These are phyloP conservation scores for Chelonoidis abingdonii DNA, from an alignment of 2,113 vertebrate genomes.

Conservation along the genomic window DNA sequence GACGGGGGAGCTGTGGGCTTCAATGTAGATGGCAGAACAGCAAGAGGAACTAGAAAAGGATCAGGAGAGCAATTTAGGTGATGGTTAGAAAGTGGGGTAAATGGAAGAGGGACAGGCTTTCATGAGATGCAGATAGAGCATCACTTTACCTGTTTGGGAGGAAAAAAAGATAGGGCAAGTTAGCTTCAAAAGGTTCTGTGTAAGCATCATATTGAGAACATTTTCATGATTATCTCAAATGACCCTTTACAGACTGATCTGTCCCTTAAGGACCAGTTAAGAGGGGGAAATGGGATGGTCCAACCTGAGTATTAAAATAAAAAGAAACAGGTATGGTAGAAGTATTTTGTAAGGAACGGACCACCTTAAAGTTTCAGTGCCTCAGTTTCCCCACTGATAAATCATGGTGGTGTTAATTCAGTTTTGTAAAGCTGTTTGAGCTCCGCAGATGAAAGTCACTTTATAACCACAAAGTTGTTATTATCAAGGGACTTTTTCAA, in stretches of 20 bases:
- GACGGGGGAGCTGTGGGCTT: not conserved
- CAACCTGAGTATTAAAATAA: not conserved
- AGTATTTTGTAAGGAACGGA: not conserved
- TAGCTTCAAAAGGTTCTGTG: not conserved
- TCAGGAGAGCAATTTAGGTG: not conserved
- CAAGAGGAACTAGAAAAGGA: not conserved
- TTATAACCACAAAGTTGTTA: not conserved
- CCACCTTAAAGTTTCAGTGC: not conserved
- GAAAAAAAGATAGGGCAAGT: not conserved
- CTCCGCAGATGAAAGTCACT: not conserved
- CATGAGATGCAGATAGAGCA: not conserved
- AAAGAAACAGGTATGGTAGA: not conserved
- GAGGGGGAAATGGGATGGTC: not conserved
- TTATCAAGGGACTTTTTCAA: not conserved
- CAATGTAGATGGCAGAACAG: not conserved
- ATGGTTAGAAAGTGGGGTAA: no score
- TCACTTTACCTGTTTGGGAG: not conserved
- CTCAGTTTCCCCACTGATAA: conserved; percentile 29
- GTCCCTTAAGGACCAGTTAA: not conserved
- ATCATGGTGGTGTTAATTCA: not conserved
- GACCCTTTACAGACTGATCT: not conserved
- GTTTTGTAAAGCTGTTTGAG: not conserved
- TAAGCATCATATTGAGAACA: not conserved
- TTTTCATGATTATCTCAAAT: not conserved
- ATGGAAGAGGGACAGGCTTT: not conserved